Evolutionary conservation across 2,888 invertebrate genomes (phyloP), one percentile per base, ranked within the genome.

Genomic region (Imbricaverruca yamaguchii): DNA sequence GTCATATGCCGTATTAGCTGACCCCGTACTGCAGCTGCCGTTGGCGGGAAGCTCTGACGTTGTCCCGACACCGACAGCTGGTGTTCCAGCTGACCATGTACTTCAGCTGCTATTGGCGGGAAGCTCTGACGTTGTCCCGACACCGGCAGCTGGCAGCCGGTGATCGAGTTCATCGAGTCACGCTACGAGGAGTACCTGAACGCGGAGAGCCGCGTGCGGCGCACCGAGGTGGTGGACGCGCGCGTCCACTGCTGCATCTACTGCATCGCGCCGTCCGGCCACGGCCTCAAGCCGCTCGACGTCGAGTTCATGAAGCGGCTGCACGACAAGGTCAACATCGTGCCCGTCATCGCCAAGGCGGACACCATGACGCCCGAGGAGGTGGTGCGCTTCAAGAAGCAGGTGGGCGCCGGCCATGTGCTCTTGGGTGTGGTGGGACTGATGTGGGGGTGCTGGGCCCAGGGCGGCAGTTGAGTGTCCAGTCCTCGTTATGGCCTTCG

Each of bases 351-450:
- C 87, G 97, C 98, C 83, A 99, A 99, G 89, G 97, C 99, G 7
- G 99, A 99, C 87, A 98, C 98, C 53, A 92, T 99, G 91, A 98
- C 98, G 83, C 95, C 97, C 9, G 98, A 98, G 86, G 99, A 99
- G 89, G 95, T 98, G 88, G 91, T 91, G 85, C 91, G 94, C 85
- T 99, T 99, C 88, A 99, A 99, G 89, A 96, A 96, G 89, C 96
- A 96, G 90, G 97, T 95, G 86, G 85, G 86, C 23, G 11, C 18
- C 65, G 21, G 11, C 59, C 11, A 7, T 7, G 39, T 39, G 39
- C 39, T 39, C 39, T 39, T 4, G 39, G 39, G 4, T 4, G 39
- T 39, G 39, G 39, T 3, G 39, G 39, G 39, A 39, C 2, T 39
- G 39, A 1, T 39, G 39, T 39, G 39, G 4, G 39, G 39, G 67